These are phyloP conservation scores for Catostylus mosaicus DNA, from an alignment of 30 jellyfish, hydroid and myxozoan genomes.

Conservation along the genomic window DNA sequence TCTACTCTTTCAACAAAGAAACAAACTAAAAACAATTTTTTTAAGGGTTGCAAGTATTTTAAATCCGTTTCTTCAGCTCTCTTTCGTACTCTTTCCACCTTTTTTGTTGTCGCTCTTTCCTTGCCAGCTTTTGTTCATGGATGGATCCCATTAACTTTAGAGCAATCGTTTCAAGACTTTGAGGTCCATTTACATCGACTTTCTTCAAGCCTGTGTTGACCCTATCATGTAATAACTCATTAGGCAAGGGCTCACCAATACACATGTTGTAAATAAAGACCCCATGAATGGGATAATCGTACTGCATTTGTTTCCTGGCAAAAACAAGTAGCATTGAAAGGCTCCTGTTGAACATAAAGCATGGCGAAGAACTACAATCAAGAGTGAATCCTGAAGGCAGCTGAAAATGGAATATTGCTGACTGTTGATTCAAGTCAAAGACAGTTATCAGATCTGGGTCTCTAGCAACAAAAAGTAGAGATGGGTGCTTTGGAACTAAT, in stretches of 20 bases:
- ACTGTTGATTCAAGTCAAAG: constrained; percentile 21
- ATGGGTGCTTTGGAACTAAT: constrained; percentile 4
- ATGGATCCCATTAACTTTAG: neutral
- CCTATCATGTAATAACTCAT: neutral
- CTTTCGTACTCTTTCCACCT: constrained; percentile 42
- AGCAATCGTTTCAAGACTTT: constrained; percentile 15
- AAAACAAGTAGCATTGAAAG: constrained; percentile 20
- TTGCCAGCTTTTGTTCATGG: neutral
- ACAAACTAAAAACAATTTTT: too few species aligned
- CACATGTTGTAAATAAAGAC: constrained; percentile 18
- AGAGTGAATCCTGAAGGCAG: constrained; percentile 30
- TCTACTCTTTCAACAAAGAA: too few species aligned
- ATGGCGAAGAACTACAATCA: neutral
- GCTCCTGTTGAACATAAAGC: constrained; percentile 6
- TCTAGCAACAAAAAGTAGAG: constrained; percentile 49
- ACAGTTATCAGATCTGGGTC: constrained; percentile 35
- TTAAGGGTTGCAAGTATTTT: neutral
- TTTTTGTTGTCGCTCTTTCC: constrained; percentile 15
- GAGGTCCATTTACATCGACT: neutral
- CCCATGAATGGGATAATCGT: constrained; percentile 9
- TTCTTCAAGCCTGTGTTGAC: neutral
- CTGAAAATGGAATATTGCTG: constrained; percentile 42
- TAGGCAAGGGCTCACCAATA: neutral
- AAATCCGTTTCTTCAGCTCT: constrained; percentile 11
- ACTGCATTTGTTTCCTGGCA: constrained; percentile 6